Base-by-base conservation (phyloP, 1,140 invertebrate genomes). In the Anagrus nilaparvatae region DNA sequence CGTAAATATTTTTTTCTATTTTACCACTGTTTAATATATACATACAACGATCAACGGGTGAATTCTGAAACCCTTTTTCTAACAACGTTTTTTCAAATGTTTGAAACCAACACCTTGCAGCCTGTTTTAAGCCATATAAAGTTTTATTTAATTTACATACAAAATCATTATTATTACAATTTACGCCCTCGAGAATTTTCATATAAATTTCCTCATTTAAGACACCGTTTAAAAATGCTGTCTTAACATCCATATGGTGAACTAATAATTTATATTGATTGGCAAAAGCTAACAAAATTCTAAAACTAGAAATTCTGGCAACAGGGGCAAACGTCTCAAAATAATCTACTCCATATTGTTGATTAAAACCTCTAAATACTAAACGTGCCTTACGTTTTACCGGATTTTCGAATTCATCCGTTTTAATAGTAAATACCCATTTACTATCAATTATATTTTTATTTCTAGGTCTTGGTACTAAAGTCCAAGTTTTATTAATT, bases 181-280 rank as follows among this genome's bases (percentile, higher is more conserved):
- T 20, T 2, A 34, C 18, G 59, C n/a, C n/a, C n/a, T n/a, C n/a
- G n/a, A n/a, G 56, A 33, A 48, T 36, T 27, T 54, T 21, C 40
- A 60, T 51, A 34, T 50, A 60, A 3, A 61, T 44, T 19, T 44
- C 44, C 45, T 63, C 59, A 8, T 63, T 48, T 9, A 63, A 37
- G 3, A 42, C 19, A 10, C 53, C 59, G 47, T 63, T 34, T 7
- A 61, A 40, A 60, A 63, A n/a, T 6, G 58, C 52, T 8, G 56
- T 59, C 27, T 50, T 56, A 3, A 46, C 49, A 28, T 58, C 30
- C 46, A 65, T 56, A 28, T 58, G 67, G 25, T 63, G 49, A 18
- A 55, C 44, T 47, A 64, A 56, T 28, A 69, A 53, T 25, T 70
- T 44, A 33, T 49, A 44, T 38, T 63, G 66, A 54, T 70, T 55